Evolutionary conservation across 1,140 invertebrate genomes (phyloP).

Genomic region (Apis florea): DNA sequence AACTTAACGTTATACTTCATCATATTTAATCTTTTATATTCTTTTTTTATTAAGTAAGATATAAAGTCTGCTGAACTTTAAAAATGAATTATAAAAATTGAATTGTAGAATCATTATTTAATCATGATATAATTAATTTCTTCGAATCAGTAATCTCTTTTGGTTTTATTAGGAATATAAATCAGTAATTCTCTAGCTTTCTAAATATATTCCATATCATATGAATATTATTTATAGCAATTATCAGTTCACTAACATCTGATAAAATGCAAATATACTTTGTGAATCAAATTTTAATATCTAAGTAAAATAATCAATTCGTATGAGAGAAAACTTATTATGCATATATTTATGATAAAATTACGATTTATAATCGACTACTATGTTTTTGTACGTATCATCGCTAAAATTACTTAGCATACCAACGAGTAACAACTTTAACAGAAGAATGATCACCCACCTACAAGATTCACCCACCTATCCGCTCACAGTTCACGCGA

Average conservation of each 20-base stretch:
- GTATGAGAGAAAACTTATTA: conserved; percentile 15
- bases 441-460: conserved; percentile 53
- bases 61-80: neutral
- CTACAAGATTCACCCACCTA: conserved; percentile 43
- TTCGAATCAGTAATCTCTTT: neutral
- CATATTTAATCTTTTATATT: neutral
- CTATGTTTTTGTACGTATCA: conserved; percentile 59
- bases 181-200: neutral
- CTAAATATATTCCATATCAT: neutral
- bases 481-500: conserved; percentile 20
- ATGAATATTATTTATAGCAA: neutral
- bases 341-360: conserved; percentile 26
- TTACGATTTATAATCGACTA: conserved; percentile 30
- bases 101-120: neutral
- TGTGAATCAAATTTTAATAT: neutral
- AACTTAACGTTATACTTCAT: neutral
- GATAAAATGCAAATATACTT: neutral
- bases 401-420: conserved; percentile 70
- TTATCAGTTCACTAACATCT: neutral
- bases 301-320: too few species aligned
- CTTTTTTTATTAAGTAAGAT: neutral
- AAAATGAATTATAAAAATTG: neutral
- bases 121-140: neutral
- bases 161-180: neutral
- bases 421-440: conserved; percentile 37